Conservation (phyloP, 2,113 vertebrate genomes). For the Cinclus mexicanus region DNA sequence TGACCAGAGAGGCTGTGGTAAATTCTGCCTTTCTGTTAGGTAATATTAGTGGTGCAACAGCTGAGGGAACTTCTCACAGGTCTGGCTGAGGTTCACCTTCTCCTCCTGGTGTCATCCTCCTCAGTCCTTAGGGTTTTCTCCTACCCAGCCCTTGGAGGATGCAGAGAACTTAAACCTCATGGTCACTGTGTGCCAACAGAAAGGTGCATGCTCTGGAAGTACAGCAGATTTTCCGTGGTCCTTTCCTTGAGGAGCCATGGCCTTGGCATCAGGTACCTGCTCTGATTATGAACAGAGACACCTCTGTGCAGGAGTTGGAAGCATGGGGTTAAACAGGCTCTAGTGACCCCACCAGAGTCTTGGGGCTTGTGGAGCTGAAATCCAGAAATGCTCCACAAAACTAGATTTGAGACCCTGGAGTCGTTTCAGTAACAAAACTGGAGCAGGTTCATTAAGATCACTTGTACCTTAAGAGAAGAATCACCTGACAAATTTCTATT, state of each 20-base stretch:
- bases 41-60: background rate
- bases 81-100: background rate
- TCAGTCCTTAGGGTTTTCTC: background rate
- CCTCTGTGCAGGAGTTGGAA: background rate
- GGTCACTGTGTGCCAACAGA: background rate
- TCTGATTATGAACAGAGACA: background rate
- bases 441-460: background rate
- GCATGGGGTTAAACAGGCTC: background rate
- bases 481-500: background rate
- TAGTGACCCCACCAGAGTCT: background rate
- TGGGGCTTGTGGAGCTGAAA: background rate
- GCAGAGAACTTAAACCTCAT: background rate
- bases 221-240: background rate
- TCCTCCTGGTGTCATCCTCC: background rate
- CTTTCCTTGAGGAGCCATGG: background rate
- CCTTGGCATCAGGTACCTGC: rapidly evolving
- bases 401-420: background rate
- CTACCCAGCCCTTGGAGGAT: background rate
- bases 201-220: background rate
- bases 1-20: background rate
- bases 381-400: background rate
- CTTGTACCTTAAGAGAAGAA: background rate
- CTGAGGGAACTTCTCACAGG: background rate
- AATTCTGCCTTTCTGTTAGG: background rate
- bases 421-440: background rate